Conservation (phyloP, 2,797 vertebrate genomes). For the Helostoma temminkii region DNA sequence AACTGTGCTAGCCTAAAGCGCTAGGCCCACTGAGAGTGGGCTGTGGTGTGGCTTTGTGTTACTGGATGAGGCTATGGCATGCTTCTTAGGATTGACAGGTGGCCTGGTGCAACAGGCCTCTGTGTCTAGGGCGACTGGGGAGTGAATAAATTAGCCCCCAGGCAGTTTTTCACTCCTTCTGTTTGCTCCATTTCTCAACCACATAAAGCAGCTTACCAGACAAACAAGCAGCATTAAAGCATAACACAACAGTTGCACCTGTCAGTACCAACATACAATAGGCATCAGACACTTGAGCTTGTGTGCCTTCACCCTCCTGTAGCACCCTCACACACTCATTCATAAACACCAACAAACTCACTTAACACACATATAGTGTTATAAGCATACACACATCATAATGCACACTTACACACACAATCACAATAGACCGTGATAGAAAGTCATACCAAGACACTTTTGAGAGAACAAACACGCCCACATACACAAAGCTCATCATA, state of each 20-base stretch:
- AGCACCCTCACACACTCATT: constrained; percentile 38
- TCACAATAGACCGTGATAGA: constrained; percentile 45
- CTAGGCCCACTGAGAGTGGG: constrained; percentile 54
- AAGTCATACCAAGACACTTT: constrained; percentile 39
- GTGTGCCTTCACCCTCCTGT: constrained; percentile 35
- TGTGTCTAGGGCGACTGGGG: constrained; percentile 77
- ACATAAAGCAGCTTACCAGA: constrained; percentile 76
- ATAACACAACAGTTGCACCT: constrained; percentile 84
- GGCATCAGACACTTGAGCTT: constrained; percentile 68
- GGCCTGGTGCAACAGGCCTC: constrained; percentile 74
- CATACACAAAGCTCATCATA: constrained; percentile 71
- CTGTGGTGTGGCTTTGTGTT: constrained; percentile 40
- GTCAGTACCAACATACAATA: constrained; percentile 75
- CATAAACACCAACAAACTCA: constrained; percentile 40
- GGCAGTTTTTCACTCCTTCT: constrained; percentile 79
- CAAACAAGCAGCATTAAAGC: constrained; percentile 80
- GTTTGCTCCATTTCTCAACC: constrained; percentile 83
- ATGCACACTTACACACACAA: constrained; percentile 35
- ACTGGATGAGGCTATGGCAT: constrained; percentile 56
- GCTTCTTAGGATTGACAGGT: constrained; percentile 78
- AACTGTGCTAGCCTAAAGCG: constrained; percentile 59
- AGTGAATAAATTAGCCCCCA: constrained; percentile 85
- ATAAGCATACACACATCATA: constrained; percentile 9
- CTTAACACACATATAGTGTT: constrained; percentile 20
- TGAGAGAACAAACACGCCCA: constrained; percentile 56